Base-by-base conservation (phyloP, 2,888 invertebrate species). In the Panorpa germanica region DNA sequence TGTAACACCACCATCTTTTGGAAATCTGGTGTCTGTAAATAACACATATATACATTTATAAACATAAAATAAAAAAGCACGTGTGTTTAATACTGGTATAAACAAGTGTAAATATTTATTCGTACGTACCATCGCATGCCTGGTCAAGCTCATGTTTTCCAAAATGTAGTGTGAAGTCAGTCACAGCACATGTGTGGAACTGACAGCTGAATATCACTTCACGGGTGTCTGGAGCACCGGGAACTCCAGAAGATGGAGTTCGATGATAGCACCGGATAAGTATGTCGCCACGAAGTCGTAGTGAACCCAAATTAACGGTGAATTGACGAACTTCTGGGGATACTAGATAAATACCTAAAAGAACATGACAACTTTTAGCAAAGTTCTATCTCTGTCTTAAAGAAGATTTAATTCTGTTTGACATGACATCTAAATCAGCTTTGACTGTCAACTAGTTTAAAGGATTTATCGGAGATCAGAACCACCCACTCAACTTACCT, bases 111-210 rank as follows among this genome's bases (percentile, higher is more conserved):
- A 9, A 21, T 27, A 19, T n/a, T 10, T 5, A 19, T 27, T 11
- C 7, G 13, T 17, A 24, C 53, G 59, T 60, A 81, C 81, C 81
- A 49, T 72, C 70, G 45, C 73, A 74, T 35, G 83, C 83, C 44
- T 74, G 67, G 56, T 91, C 90, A 40, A 91, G 65, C 49, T 90
- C 86, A 45, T 75, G 74, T 47, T 82, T 73, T 35, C 75, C 74
- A 59, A 88, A 85, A 43, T 75, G 72, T 32, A 90, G 67, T 36
- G 77, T 76, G 55, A 80, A 73, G 50, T 82, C 77, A 26, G 80
- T 68, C 39, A 90, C 76, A 31, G 88, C 86, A 58, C 90, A 90
- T 4, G 91, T 90, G 63, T 91, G 90, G 61, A 91, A 88, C 69
- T 91, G 82, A 50, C 78, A 75, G 28, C 78, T 72, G 59, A 83